Evolutionary conservation across 64 coral and sea anemone genomes (phyloP).

Genomic region (Acropora tenuis): DNA sequence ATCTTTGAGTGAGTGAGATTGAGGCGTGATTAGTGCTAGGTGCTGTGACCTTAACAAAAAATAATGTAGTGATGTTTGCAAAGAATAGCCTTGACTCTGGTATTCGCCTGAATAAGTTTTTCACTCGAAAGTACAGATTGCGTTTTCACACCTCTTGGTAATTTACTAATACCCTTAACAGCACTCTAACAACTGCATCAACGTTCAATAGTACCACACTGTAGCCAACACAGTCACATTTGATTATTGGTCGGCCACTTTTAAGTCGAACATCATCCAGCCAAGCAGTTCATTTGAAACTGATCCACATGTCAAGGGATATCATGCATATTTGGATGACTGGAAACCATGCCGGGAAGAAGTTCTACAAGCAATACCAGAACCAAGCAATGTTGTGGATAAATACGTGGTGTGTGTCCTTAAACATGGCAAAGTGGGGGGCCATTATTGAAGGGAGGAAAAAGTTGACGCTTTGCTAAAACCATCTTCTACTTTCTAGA

Average conservation of each 20-base stretch:
- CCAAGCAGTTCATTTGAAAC: conserved; percentile 7
- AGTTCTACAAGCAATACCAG: conserved; percentile 23
- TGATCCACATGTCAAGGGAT: conserved; percentile 6
- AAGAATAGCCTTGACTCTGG: background rate
- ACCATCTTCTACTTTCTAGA: conserved; percentile 7
- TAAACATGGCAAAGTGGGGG: conserved; percentile 12
- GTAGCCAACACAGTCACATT: background rate
- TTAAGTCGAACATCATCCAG: background rate
- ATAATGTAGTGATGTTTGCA: background rate
- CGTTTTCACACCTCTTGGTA: background rate
- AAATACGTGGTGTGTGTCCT: background rate
- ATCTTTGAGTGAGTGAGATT: background rate
- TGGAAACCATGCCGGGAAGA: conserved; percentile 12
- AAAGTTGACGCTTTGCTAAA: conserved; percentile 10
- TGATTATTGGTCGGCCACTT: background rate
- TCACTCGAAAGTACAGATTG: background rate
- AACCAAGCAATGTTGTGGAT: conserved; percentile 15
- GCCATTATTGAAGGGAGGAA: conserved; percentile 13
- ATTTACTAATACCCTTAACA: background rate
- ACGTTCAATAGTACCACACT: background rate
- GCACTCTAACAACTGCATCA: background rate
- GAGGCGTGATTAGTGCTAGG: background rate
- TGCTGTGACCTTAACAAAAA: background rate
- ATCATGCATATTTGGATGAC: background rate
- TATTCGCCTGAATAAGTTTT: background rate